Evolutionary conservation across 2,797 vertebrate genomes (phyloP), one percentile per base, ranked within the genome.

Genomic region (Philypnodon macrostomus): DNA sequence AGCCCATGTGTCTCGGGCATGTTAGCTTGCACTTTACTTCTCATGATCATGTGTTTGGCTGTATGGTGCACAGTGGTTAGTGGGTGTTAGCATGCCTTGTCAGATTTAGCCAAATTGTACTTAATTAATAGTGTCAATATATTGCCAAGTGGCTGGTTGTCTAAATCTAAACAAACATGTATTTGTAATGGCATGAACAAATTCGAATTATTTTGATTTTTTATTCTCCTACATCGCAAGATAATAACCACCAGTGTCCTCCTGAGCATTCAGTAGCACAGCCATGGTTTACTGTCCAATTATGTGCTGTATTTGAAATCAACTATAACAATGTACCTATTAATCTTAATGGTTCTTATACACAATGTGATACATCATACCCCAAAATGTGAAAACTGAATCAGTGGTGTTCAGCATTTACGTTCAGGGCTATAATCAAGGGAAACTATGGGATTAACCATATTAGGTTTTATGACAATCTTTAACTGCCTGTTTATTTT

Each of bases 141-240:
- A 23, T 69, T 61, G 37, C 67, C 75, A 68, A 33, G 42, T 68
- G 44, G 51, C 61, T 73, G 64, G 45, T 59, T 67, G 64, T 73
- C 53, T 68, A 55, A 67, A 54, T 76, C 60, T 74, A 56, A 76
- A 78, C 55, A 70, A 61, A 67, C 70, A 30, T 62, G 56, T 58
- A 84, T 75, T 80, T 80, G 70, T 66, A 71, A 77, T 61, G 75
- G 74, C 70, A 78, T 77, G 73, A 67, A 63, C 57, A 72, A 67
- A 72, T 79, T 68, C 73, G 78, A 39, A 78, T 40, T 47, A 46
- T 39, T 40, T 29, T 71, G 46, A 62, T 65, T 32, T 54, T 54
- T 51, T 61, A 56, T 24, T 59, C 26, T 59, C 26, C 33, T 45
- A 15, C 37, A 18, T 58, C 42, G 52, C 48, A 44, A 56, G 48